These are phyloP conservation scores for Nasonia giraulti DNA, from an alignment of 1,140 invertebrate species.

Conservation along the genomic window DNA sequence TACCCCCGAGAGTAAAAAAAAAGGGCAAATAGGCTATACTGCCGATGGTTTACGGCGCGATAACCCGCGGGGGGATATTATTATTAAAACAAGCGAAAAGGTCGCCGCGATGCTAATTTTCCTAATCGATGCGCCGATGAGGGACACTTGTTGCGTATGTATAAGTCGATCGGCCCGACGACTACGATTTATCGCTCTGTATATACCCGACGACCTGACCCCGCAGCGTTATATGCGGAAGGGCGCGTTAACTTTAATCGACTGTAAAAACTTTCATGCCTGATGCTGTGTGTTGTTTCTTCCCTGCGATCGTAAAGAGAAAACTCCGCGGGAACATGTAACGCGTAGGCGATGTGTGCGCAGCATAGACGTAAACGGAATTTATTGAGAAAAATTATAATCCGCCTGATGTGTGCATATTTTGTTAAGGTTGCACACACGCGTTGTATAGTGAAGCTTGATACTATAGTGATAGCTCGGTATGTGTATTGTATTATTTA, in stretches of 20 bases:
- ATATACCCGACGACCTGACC: not conserved
- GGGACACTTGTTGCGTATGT: conserved; percentile 31
- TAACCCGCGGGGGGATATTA: not conserved
- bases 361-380: not conserved
- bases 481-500: not conserved
- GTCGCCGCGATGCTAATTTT: conserved; percentile 7
- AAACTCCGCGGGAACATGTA: not conserved
- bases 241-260: not conserved
- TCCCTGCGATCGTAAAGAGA: not conserved
- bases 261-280: conserved; percentile 4
- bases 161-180: not conserved
- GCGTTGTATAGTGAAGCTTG: too few relatives aligned
- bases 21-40: not conserved
- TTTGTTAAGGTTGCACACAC: not conserved
- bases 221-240: not conserved
- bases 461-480: not conserved
- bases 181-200: not conserved
- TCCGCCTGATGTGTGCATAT: not conserved
- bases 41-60: not conserved
- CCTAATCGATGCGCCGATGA: not conserved
- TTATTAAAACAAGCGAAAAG: conserved; percentile 15
- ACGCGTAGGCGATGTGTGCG: too few relatives aligned
- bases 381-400: not conserved
- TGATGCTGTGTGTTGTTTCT: not conserved
- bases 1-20: not conserved